A percentile compares a stretch with the other conserved stretches of the same genome.
Conservation (phyloP, 2,888 invertebrate genomes). For the Pristionchus entomophagus region DNA sequence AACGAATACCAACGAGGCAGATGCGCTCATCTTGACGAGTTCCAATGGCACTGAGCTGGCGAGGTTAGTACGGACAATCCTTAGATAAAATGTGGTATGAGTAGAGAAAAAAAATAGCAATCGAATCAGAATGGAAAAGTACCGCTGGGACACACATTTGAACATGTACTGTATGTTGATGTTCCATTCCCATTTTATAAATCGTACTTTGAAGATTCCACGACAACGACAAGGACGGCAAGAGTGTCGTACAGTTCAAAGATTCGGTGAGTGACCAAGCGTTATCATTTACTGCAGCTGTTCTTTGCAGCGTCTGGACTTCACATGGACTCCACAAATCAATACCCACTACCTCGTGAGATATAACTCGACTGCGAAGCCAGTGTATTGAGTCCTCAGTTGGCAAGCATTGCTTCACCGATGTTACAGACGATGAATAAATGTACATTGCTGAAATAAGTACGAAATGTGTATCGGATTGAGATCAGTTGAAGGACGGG, state of each 20-base stretch:
- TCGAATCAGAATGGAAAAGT: background rate
- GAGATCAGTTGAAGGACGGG: too few species aligned
- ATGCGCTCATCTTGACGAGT: background rate
- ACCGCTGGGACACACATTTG: too few species aligned
- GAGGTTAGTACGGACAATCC: background rate
- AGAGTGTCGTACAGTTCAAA: background rate
- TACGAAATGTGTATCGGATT: too few species aligned
- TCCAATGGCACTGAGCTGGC: background rate
- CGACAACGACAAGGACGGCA: background rate
- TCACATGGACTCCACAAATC: background rate
- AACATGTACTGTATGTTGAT: background rate
- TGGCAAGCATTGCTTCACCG: too few species aligned
- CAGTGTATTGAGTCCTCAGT: background rate
- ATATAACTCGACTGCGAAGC: constrained; percentile 7
- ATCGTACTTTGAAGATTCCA: background rate
- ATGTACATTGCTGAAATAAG: too few species aligned
- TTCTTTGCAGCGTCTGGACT: background rate
- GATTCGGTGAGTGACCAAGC: background rate
- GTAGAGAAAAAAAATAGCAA: background rate
- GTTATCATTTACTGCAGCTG: background rate
- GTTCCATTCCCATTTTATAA: background rate
- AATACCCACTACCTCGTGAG: background rate
- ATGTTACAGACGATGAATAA: too few species aligned
- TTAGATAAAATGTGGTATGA: too few species aligned
- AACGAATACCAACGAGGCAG: background rate